Base-by-base conservation (phyloP, 2,797 vertebrate species). In the Cryptoblepharus egeriae region DNA sequence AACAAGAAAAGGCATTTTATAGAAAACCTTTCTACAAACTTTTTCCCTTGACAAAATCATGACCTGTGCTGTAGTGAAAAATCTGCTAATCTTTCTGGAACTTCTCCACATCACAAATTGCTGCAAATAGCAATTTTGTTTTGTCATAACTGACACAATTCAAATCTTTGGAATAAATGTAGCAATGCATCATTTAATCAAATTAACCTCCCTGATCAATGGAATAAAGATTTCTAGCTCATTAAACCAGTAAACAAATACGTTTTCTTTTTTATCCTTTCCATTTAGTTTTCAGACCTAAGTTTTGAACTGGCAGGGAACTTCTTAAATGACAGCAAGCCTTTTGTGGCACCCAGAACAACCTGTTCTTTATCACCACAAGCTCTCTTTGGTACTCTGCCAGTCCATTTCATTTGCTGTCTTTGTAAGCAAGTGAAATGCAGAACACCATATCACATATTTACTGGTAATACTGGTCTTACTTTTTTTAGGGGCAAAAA, bases 51-150 rank as follows among this genome's bases (percentile, higher is more conserved):
- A 70, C 18, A 20, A n/a, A 67, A 35, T 35, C 26, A 16, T 30
- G 35, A 26, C 37, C n/a, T 24, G 1, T 5, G 22, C 28, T 9
- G 57, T 6, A 45, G 30, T 45, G n/a, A 60, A 16, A 11, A 24
- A 18, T 70, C 71, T 79, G 67, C 55, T 61, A 32, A 32, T 13
- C 39, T 37, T 18, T 77, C 3, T 39, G 32, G 9, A 39, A 80
- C 75, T 88, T 88, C 75, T 79, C 60, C 45, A n/a, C 45, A 35
- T 16, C 30, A 57, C 87, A 75, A 26, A 57, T 22, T 12, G 26
- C 1, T 77, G 1, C 8, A 49, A 65, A 78, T 11, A 49, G 9
- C 7, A 49, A 1, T 85, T 1, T 0, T 73, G 26, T 3, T n/a
- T 90, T 3, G 63, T 67, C 61, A 1, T 1, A 1, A 22, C 83